phyloP scores from a whole-genome alignment of 2,888 invertebrate species.

The Oligia strigilis region DNA sequence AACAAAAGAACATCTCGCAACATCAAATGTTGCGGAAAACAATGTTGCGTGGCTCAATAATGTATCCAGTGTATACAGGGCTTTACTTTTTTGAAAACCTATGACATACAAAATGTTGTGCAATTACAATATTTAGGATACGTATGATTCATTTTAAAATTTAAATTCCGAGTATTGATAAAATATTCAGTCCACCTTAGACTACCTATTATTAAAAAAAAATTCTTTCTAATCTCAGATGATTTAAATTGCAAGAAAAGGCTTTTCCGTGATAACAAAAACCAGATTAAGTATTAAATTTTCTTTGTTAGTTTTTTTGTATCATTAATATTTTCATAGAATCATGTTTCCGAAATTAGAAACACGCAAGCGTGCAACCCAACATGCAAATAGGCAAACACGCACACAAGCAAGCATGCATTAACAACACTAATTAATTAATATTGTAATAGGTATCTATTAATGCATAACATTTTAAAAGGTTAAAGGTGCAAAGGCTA shows the following conservation, averaged over 20 bases:
- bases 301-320: not conserved
- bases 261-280: not conserved
- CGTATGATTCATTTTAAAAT: not conserved
- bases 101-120: not conserved
- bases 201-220: too few species aligned
- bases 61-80: not conserved
- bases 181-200: not conserved
- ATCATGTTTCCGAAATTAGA: not conserved
- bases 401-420: not conserved
- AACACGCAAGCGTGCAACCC: not conserved
- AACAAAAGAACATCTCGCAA: not conserved
- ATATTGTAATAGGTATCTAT: not conserved
- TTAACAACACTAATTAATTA: not conserved
- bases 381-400: not conserved
- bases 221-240: not conserved
- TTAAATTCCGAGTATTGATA: not conserved
- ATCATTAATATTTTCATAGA: not conserved
- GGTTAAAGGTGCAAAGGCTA: not conserved
- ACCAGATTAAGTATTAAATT: not conserved
- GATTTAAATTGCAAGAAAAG: not conserved
- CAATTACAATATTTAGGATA: not conserved
- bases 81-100: not conserved
- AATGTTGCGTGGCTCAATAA: not conserved
- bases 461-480: not conserved
- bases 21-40: not conserved